Percentiles rank a stretch among this genome's conserved stretches.
Conservation (phyloP, 2,113 vertebrate genomes). For the Andinoacara biseriatus region DNA sequence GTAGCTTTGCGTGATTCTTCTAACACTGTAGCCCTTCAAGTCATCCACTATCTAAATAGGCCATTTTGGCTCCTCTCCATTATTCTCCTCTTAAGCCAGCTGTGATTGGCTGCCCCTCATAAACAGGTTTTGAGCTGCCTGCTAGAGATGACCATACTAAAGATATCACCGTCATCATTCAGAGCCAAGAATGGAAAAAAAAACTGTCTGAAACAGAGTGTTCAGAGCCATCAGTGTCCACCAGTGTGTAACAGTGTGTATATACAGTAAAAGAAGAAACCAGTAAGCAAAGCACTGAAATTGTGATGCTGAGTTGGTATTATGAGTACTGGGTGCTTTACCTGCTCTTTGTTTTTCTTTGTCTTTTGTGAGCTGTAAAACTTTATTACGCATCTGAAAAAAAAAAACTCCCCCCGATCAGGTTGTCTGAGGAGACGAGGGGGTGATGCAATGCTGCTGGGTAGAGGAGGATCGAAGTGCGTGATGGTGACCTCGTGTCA, state of each 20-base stretch:
- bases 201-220: not conserved
- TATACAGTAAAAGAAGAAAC: not conserved
- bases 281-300: not conserved
- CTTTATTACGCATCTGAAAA: not conserved
- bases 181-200: not conserved
- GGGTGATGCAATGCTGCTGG: not conserved
- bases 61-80: no score
- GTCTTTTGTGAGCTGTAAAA: constrained; percentile 1
- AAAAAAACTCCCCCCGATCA: not conserved
- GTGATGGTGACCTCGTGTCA: constrained; percentile 36
- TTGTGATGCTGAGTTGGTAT: not conserved
- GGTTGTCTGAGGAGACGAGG: not conserved
- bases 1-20: not conserved
- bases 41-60: not conserved
- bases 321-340: not conserved
- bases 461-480: constrained; percentile 5
- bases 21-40: not conserved
- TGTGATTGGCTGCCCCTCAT: not conserved
- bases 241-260: not conserved
- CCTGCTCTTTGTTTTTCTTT: not conserved
- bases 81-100: not conserved
- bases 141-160: no score
- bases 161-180: not conserved
- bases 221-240: not conserved
- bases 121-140: not conserved